Percentiles rank a stretch among this genome's conserved stretches.
phyloP scores from a whole-genome alignment of 2,113 vertebrate genomes.

The Gulo gulo region DNA sequence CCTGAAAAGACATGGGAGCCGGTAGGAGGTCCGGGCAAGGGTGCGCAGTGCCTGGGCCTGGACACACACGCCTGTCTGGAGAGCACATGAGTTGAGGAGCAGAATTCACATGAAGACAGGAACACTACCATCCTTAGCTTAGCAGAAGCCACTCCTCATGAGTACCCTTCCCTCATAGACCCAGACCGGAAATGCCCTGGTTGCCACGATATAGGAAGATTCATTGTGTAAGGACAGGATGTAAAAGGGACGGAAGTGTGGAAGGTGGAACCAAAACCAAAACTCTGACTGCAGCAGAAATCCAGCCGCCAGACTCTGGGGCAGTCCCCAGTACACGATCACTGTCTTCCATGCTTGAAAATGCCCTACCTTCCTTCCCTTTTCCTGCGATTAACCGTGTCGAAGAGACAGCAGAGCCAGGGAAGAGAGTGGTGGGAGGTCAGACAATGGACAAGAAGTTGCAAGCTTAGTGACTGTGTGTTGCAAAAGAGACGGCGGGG shows the following conservation, averaged over 20 bases:
- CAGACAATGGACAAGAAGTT: background rate
- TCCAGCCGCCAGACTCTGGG: background rate
- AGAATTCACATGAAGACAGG: accelerated
- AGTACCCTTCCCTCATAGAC: background rate
- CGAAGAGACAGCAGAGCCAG: background rate
- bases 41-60: background rate
- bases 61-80: accelerated
- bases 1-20: accelerated
- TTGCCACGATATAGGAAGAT: too few species aligned
- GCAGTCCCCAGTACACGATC: background rate
- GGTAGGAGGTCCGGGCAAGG: background rate
- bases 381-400: accelerated
- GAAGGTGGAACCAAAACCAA: background rate
- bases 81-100: background rate
- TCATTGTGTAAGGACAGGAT: background rate
- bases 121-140: accelerated
- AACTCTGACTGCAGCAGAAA: background rate
- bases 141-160: accelerated
- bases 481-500: background rate
- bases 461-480: too few species aligned
- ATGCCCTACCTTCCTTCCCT: background rate
- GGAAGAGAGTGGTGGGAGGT: background rate
- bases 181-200: background rate
- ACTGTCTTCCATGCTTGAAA: background rate
- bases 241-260: background rate